Evolutionary conservation across 2,888 invertebrate genomes (phyloP).

Genomic region (Athalia circularis): DNA sequence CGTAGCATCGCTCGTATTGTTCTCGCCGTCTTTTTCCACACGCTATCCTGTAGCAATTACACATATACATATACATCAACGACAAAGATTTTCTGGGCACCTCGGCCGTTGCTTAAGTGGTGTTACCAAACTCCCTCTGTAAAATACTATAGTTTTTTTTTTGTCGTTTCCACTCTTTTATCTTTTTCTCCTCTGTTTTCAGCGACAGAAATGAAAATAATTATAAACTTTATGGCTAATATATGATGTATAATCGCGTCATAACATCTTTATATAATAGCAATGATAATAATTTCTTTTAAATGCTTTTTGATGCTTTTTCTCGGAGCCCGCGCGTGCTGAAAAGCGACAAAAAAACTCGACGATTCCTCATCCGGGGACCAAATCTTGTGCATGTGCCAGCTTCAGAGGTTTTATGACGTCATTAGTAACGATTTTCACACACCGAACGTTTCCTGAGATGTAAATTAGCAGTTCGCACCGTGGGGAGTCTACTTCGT

Average conservation of each 20-base stretch:
- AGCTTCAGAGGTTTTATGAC: constrained; percentile 54
- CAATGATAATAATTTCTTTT: too few relatives aligned
- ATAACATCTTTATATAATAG: not conserved
- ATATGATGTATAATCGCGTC: constrained; percentile 24
- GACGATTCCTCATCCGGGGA: constrained; percentile 19
- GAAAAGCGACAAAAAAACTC: not conserved
- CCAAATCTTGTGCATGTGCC: constrained; percentile 34
- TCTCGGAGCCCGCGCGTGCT: not conserved
- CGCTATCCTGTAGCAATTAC: not conserved
- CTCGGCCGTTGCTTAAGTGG: constrained; percentile 35
- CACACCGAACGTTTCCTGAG: constrained; percentile 57
- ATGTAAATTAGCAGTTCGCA: constrained; percentile 57
- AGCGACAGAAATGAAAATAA: not conserved
- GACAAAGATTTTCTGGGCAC: constrained; percentile 38
- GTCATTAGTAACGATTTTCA: constrained; percentile 60
- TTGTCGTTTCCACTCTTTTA: constrained; percentile 9
- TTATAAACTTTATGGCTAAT: not conserved
- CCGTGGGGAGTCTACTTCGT: constrained; percentile 30
- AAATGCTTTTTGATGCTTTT: constrained; percentile 6
- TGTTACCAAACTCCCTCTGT: constrained; percentile 45
- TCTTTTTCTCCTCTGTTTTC: not conserved
- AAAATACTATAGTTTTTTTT: constrained; percentile 46
- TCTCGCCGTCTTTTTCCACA: constrained; percentile 27
- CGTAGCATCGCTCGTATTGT: constrained; percentile 51
- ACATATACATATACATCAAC: not conserved